Evolutionary conservation across 2,888 invertebrate genomes (phyloP).

Genomic region (Autographa pulchrina): DNA sequence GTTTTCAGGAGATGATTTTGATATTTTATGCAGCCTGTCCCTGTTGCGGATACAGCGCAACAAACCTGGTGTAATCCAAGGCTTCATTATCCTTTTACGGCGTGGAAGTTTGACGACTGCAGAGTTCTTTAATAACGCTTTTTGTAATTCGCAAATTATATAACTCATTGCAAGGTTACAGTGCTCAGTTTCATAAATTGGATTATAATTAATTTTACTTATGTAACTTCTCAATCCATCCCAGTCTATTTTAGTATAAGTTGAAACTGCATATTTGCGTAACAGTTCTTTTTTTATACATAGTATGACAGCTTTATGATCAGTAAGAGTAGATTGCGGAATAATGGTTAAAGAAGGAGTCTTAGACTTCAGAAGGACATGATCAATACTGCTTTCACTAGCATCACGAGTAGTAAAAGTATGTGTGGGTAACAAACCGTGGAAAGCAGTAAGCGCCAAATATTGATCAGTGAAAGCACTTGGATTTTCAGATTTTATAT

Average conservation of each 20-base stretch:
- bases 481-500: no score
- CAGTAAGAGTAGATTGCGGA: no score
- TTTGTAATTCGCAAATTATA: neutral
- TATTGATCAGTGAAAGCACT: no score
- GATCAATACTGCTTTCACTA: no score
- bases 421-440: no score
- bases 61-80: constrained; percentile 3
- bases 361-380: no score
- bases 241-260: neutral
- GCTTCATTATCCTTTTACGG: neutral
- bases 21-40: constrained; percentile 1
- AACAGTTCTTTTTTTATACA: no score
- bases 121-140: neutral
- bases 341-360: no score
- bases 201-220: neutral
- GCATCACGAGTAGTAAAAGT: no score
- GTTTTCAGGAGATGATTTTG: neutral
- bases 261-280: no score
- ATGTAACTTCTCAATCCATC: neutral
- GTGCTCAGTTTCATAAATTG: constrained; percentile 1
- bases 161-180: constrained; percentile 2
- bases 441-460: no score
- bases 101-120: neutral
- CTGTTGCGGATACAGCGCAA: constrained; percentile 13
- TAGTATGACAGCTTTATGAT: no score